These are phyloP conservation scores for Lepeophtheirus salmonis DNA, from an alignment of 1,140 invertebrate genomes.

Conservation along the genomic window DNA sequence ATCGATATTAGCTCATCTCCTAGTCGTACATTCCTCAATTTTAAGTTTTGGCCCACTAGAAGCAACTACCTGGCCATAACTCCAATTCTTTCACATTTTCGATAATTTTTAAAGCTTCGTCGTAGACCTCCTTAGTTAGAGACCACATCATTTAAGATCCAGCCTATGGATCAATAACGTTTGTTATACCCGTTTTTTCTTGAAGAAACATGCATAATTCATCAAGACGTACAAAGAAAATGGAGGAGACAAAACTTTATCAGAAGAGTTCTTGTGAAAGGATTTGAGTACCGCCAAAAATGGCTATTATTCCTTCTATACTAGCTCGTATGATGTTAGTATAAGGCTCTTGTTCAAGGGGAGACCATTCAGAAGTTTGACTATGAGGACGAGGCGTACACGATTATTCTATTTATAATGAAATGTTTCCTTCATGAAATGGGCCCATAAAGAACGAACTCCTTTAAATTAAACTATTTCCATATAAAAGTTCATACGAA, in stretches of 20 bases:
- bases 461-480: constrained; percentile 47
- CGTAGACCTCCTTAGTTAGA: constrained; percentile 39
- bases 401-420: constrained; percentile 37
- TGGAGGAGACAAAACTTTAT: constrained; percentile 42
- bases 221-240: constrained; percentile 39
- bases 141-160: constrained; percentile 46
- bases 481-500: constrained; percentile 50
- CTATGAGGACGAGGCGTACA: constrained; percentile 38
- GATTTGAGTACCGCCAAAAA: constrained; percentile 48
- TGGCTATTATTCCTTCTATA: constrained; percentile 43
- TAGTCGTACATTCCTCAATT: constrained; percentile 46
- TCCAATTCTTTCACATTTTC: constrained; percentile 42
- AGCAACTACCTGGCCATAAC: constrained; percentile 44
- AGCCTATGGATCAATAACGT: constrained; percentile 46
- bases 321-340: constrained; percentile 44
- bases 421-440: constrained; percentile 39
- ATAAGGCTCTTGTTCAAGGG: constrained; percentile 48
- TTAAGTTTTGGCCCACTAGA: constrained; percentile 44
- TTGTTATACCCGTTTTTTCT: constrained; percentile 43
- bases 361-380: constrained; percentile 46
- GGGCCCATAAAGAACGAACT: constrained; percentile 39
- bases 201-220: constrained; percentile 46
- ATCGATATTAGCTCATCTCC: constrained; percentile 41
- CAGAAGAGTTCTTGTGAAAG: constrained; percentile 44
- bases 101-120: constrained; percentile 35